Conservation (phyloP, 2,113 vertebrate species). For the Cavia porcellus region DNA sequence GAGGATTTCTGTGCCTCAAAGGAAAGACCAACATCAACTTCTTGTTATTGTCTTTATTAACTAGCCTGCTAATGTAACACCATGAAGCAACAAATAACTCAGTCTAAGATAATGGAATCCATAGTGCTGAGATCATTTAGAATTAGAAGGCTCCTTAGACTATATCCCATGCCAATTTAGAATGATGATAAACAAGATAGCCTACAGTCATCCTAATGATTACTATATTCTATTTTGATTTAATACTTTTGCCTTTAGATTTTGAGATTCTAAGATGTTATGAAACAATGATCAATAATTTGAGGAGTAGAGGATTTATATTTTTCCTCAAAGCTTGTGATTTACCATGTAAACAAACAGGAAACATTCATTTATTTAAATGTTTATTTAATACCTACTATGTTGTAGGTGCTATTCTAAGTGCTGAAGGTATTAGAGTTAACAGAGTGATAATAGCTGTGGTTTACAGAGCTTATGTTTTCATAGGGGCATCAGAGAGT, state of each 20-base stretch:
- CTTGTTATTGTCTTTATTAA: slow-evolving; percentile 68
- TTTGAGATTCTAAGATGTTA: slow-evolving; percentile 41
- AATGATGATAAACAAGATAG: not conserved
- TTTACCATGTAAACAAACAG: not conserved
- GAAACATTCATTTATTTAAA: slow-evolving; percentile 3
- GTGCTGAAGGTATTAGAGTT: not conserved
- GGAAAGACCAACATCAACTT: not conserved
- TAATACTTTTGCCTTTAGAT: slow-evolving; percentile 8
- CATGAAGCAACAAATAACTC: slow-evolving; percentile 45
- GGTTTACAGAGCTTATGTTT: not conserved
- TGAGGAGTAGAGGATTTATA: slow-evolving; percentile 18
- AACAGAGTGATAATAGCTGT: not conserved
- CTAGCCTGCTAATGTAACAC: slow-evolving; percentile 41
- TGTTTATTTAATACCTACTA: not conserved
- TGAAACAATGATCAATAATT: not conserved
- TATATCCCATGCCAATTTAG: not conserved
- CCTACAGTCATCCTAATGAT: not conserved
- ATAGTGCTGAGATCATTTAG: not conserved
- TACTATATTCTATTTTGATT: not conserved
- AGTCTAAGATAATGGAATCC: slow-evolving; percentile 36
- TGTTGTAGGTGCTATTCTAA: not conserved
- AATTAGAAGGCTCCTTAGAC: not conserved
- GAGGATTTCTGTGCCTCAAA: slow-evolving; percentile 45
- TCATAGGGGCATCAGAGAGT: not conserved
- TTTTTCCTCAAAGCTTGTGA: slow-evolving; percentile 1